A percentile compares a stretch with the other conserved stretches of the same genome.
These are phyloP conservation scores for Maniola hyperantus DNA, from an alignment of 2,888 invertebrate genomes.

Conservation along the genomic window DNA sequence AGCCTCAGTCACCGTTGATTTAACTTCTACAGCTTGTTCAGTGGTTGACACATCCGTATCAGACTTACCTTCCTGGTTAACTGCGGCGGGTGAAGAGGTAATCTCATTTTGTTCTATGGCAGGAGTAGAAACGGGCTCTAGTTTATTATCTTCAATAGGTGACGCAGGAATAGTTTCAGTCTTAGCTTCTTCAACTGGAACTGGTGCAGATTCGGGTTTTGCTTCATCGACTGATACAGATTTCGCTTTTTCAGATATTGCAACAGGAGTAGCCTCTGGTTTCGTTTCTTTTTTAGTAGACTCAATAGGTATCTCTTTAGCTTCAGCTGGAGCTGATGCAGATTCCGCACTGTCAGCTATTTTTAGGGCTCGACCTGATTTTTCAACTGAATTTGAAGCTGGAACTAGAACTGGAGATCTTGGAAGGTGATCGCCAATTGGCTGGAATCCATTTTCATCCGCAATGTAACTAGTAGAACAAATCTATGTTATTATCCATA, in stretches of 20 bases:
- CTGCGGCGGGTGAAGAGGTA: slow-evolving; percentile 24
- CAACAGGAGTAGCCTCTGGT: slow-evolving; percentile 25
- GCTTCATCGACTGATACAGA: slow-evolving; percentile 13
- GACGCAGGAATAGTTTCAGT: slow-evolving; percentile 23
- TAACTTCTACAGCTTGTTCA: slow-evolving; percentile 19
- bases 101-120: slow-evolving; percentile 6
- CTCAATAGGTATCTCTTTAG: slow-evolving; percentile 30
- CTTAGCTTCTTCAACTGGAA: slow-evolving; percentile 12
- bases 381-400: slow-evolving; percentile 46
- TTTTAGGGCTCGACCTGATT: slow-evolving; percentile 54
- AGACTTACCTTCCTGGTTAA: slow-evolving; percentile 24
- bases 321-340: slow-evolving; percentile 45
- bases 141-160: slow-evolving; percentile 20
- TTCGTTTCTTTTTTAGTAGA: slow-evolving; percentile 8
- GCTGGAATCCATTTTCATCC: slow-evolving; percentile 88
- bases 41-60: slow-evolving; percentile 8
- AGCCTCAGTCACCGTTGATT: slow-evolving; percentile 12
- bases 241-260: slow-evolving; percentile 4
- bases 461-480: slow-evolving; percentile 82
- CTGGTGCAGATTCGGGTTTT: slow-evolving; percentile 17
- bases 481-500: not conserved
- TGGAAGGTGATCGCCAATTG: slow-evolving; percentile 85
- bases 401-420: slow-evolving; percentile 48
- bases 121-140: not conserved
- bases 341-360: slow-evolving; percentile 45